phyloP scores from a whole-genome alignment of 2,888 invertebrate genomes.

The Parochlus steinenii region DNA sequence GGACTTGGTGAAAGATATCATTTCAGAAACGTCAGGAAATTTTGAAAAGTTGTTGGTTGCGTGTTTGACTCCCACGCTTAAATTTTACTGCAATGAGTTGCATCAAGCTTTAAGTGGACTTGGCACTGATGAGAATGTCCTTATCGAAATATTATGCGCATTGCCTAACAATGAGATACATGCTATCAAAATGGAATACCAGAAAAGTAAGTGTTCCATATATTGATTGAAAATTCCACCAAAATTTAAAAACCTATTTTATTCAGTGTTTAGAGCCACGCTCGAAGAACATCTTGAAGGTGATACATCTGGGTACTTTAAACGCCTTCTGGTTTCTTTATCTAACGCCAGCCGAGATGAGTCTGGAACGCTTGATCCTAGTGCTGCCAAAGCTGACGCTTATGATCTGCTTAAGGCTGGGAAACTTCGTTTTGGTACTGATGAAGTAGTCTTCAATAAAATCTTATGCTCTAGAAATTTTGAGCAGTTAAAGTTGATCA shows the following conservation, averaged over 20 bases:
- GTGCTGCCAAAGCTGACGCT: slow-evolving; percentile 64
- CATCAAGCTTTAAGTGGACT: slow-evolving; percentile 59
- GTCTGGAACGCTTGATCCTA: slow-evolving; percentile 43
- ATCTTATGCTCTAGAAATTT: slow-evolving; percentile 65
- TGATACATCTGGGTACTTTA: slow-evolving; percentile 86
- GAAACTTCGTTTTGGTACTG: slow-evolving; percentile 60
- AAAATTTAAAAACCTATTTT: too few species aligned
- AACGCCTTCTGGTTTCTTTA: slow-evolving; percentile 71
- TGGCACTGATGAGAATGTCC: slow-evolving; percentile 60
- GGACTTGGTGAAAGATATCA: slow-evolving; percentile 56
- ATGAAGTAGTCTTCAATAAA: slow-evolving; percentile 72
- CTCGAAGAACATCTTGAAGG: slow-evolving; percentile 68
- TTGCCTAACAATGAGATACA: slow-evolving; percentile 61
- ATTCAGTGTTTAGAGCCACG: slow-evolving; percentile 53
- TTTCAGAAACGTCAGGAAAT: slow-evolving; percentile 64
- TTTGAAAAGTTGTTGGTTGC: slow-evolving; percentile 63
- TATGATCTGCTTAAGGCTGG: slow-evolving; percentile 52
- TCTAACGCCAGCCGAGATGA: slow-evolving; percentile 57
- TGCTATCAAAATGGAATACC: slow-evolving; percentile 52
- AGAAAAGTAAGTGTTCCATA: too few species aligned
- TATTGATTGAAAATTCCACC: too few species aligned
- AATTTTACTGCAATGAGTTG: slow-evolving; percentile 65
- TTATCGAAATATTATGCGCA: slow-evolving; percentile 69
- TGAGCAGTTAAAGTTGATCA: slow-evolving; percentile 34
- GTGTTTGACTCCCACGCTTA: slow-evolving; percentile 63